These are phyloP conservation scores for Falco cherrug DNA, from an alignment of 2,797 vertebrate species.

Conservation along the genomic window DNA sequence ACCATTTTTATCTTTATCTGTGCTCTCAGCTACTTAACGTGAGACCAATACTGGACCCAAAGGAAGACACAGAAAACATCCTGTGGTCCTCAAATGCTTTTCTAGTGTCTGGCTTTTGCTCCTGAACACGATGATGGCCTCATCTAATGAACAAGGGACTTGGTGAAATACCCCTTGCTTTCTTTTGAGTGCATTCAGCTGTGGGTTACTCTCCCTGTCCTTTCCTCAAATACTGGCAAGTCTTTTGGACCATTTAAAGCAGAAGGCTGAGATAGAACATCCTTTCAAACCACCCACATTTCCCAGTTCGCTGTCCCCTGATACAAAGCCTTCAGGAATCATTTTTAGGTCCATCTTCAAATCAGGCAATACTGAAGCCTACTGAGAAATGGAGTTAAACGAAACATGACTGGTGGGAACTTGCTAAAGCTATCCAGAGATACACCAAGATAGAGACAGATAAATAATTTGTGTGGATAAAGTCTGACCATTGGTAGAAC, in stretches of 20 bases:
- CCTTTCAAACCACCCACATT: neutral
- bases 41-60: neutral
- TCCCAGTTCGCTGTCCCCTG: neutral
- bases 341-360: neutral
- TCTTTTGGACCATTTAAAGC: neutral
- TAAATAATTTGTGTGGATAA: neutral
- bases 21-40: rapidly evolving
- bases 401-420: neutral
- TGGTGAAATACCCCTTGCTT: neutral
- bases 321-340: neutral
- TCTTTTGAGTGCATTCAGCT: neutral
- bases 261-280: neutral
- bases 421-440: neutral
- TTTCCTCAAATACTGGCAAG: neutral
- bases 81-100: neutral
- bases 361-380: neutral
- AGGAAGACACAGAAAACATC: neutral
- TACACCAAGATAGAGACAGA: rapidly evolving
- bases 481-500: neutral
- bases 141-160: neutral
- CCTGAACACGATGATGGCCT: neutral
- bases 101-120: neutral
- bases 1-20: rapidly evolving
- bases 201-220: neutral
- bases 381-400: neutral